Evolutionary conservation across 1,140 invertebrate genomes (phyloP), one percentile per base, ranked within the genome.

Genomic region (Cotesia vestalis): DNA sequence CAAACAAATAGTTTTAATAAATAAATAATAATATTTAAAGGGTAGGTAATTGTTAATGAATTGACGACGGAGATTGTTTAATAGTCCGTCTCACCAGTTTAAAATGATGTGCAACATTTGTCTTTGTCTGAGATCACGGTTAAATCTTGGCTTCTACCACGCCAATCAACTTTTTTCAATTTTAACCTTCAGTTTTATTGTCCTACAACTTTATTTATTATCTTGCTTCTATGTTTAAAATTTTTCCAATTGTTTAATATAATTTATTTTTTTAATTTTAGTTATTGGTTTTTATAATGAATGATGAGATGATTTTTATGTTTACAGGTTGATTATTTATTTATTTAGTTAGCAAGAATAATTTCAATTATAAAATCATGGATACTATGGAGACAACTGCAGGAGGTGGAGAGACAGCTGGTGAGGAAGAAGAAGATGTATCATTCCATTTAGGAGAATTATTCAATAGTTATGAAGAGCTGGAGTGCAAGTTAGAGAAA

Each of bases 91-190:
- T 83, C 73, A 76, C 71, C 77, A 84, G 77, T 80, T 76, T 79
- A 77, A 79, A 59, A 59, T 46, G 40, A 46, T 46, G 40, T 6
- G 11, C 40, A 46, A 76, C 76, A 69, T 81, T 79, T 75, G 78
- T 80, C 84, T 85, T 79, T 75, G 78, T 80, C 84, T 85, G 82
- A 81, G 75, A 81, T 84, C 83, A 86, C 84, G 84, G 84, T 83
- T 71, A 60, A 70, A 78, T 80, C 76, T 79, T 84, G 84, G 79
- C 84, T 86, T 83, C 77, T 85, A 77, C 78, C 83, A 85, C 84
- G 84, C 83, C 84, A 85, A 83, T 85, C 82, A 66, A 52, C 40
- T 11, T 64, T 1, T 55, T 69, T 0, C 60, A 6, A 4, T 46
- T 60, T 60, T 53, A 20, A 11, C 0, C 11, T 14, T 61, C 59